Base-by-base conservation (phyloP, 2,113 vertebrate species). In the Phyllostomus hastatus region DNA sequence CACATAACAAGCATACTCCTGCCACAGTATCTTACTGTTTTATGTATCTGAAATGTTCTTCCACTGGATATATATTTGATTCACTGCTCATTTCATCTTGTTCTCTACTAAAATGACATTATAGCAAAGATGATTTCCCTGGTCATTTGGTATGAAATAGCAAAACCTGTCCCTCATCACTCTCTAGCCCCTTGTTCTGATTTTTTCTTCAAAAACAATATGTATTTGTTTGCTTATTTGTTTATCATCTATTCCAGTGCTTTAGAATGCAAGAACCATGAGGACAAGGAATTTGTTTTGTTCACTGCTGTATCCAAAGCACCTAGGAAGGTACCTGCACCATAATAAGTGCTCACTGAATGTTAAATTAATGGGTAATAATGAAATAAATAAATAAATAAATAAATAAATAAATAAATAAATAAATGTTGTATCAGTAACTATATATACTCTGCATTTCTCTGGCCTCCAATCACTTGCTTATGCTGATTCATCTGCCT, bases 341-440 rank as follows among this genome's bases (percentile, higher is more conserved):
- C 11, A 75, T 43, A 81, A 76, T 28, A 82, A 2, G 22, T 76
- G 0, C 20, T 57, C 43, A 84, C 52, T 66, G 5, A 89, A 43
- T 80, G 50, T 69, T 85, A 94, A 87, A 94, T 79, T 82, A 86
- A 69, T 57, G 15, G 41, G 54, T 85, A 57, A 57, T 24, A 57
- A 57, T 57, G 92, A 87, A 38, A 12, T 0, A 88, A 52, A 78
- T 0, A 88, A 52, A 72, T 69, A 89, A 59, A 94, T 78, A 88
- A n/a, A n/a, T n/a, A n/a, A n/a, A n/a, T n/a, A 87, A 38, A 12
- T 0, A 88, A 52, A 78, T 0, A 88, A 52, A 72, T 69, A 89
- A 59, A 94, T 78, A 88, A n/a, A n/a, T n/a, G 10, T 83, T 57
- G 17, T 48, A 91, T 86, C 87, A 80, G 19, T 89, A 92, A 88